Evolutionary conservation across 2,113 vertebrate species (phyloP).

Genomic region (Emydocephalus ijimae): DNA sequence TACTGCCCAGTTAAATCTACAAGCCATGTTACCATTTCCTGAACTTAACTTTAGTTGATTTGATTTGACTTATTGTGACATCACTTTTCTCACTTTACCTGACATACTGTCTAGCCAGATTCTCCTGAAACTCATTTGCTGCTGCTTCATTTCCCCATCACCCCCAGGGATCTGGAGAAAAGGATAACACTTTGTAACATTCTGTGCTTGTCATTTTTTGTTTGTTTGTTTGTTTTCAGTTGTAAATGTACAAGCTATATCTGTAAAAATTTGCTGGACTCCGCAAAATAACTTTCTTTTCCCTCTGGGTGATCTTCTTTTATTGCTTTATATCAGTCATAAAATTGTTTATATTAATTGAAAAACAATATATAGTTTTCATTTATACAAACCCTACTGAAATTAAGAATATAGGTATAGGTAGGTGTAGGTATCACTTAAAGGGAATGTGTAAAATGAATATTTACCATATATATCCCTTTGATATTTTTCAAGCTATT

Average conservation of each 20-base stretch:
- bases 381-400: not conserved
- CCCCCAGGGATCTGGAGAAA: not conserved
- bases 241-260: not conserved
- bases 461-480: slow-evolving; percentile 1
- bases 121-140: not conserved
- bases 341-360: not conserved
- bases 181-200: not conserved
- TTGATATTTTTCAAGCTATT: slow-evolving; percentile 6
- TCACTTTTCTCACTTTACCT: not conserved
- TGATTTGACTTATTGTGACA: not conserved
- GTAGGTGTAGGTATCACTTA: too few relatives aligned
- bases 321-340: not conserved
- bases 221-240: not conserved
- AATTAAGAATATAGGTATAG: not conserved
- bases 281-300: not conserved
- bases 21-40: not conserved
- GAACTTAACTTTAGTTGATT: not conserved
- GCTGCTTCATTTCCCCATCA: not conserved
- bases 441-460: not conserved
- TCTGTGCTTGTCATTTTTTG: not conserved
- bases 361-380: not conserved
- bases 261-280: not conserved
- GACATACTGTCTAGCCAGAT: not conserved
- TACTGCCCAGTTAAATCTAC: not conserved
- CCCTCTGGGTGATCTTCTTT: not conserved